A percentile compares a stretch with the other conserved stretches of the same genome.
Conservation (phyloP, 2,888 invertebrate genomes). For the Lithophane socia region DNA sequence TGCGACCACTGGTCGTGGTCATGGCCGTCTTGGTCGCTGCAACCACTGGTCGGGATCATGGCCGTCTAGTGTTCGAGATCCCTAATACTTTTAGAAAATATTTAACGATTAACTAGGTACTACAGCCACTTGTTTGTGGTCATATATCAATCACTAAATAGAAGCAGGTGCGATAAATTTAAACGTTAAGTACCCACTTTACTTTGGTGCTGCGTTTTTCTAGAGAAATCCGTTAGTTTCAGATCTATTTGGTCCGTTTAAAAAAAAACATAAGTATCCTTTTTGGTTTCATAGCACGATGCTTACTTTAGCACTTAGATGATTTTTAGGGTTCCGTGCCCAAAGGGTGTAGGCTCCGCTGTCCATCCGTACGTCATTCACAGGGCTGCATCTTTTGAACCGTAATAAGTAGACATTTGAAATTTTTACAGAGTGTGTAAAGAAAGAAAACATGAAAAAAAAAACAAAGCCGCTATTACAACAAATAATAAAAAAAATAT, state of each 20-base stretch:
- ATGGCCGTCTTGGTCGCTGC: too few species aligned
- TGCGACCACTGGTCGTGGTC: too few species aligned
- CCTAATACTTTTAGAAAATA: conserved; percentile 10
- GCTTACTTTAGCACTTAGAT: not conserved
- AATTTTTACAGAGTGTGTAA: too few species aligned
- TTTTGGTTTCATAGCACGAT: not conserved
- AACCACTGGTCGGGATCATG: too few species aligned
- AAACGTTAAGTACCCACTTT: conserved; percentile 50
- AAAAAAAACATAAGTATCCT: conserved; percentile 11
- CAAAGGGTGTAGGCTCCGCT: too few species aligned
- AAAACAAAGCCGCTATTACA: too few species aligned
- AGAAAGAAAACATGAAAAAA: too few species aligned
- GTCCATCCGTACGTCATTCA: too few species aligned
- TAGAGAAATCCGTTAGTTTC: conserved; percentile 30
- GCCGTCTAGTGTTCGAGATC: too few species aligned
- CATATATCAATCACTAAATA: conserved; percentile 57
- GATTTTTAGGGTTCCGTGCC: not conserved
- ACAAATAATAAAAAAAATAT: too few species aligned
- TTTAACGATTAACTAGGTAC: conserved; percentile 9
- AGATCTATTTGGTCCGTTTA: conserved; percentile 28
- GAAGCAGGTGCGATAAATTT: conserved; percentile 60
- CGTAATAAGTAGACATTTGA: too few species aligned
- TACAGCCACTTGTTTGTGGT: conserved; percentile 52
- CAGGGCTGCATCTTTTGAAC: too few species aligned
- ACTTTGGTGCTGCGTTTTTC: conserved; percentile 51